These are phyloP conservation scores for Lepus townsendii DNA, from an alignment of 2,797 vertebrate genomes.

Conservation along the genomic window DNA sequence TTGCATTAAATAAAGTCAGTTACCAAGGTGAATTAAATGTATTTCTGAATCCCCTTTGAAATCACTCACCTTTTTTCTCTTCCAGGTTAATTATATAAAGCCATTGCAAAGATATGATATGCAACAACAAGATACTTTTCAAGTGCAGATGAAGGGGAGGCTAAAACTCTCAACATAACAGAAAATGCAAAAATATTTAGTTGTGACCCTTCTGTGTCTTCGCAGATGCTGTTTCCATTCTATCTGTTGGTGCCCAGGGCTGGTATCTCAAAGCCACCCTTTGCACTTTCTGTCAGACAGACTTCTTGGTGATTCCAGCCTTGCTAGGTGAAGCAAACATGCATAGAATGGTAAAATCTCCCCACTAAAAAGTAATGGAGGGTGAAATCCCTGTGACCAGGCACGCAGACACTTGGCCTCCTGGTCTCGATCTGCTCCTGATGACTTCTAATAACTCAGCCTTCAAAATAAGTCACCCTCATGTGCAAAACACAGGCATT, in stretches of 20 bases:
- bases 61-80: slow-evolving; percentile 39
- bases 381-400: neutral
- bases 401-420: neutral
- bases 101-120: slow-evolving; percentile 36
- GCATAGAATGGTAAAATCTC: neutral
- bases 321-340: neutral
- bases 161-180: neutral
- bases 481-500: neutral
- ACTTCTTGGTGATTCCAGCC: neutral
- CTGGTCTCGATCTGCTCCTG: neutral
- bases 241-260: neutral
- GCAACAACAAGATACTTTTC: slow-evolving; percentile 27
- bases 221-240: neutral
- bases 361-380: neutral
- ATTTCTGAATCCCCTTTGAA: slow-evolving; percentile 64
- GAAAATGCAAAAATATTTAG: slow-evolving; percentile 14
- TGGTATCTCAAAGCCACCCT: neutral
- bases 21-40: slow-evolving; percentile 65
- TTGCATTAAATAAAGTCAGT: slow-evolving; percentile 75
- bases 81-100: slow-evolving; percentile 63
- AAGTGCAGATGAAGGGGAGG: neutral
- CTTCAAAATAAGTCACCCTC: neutral
- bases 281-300: neutral
- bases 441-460: neutral
- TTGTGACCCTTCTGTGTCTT: neutral